Base-by-base conservation (phyloP, 2,888 invertebrate species). In the Dynastes tityus region DNA sequence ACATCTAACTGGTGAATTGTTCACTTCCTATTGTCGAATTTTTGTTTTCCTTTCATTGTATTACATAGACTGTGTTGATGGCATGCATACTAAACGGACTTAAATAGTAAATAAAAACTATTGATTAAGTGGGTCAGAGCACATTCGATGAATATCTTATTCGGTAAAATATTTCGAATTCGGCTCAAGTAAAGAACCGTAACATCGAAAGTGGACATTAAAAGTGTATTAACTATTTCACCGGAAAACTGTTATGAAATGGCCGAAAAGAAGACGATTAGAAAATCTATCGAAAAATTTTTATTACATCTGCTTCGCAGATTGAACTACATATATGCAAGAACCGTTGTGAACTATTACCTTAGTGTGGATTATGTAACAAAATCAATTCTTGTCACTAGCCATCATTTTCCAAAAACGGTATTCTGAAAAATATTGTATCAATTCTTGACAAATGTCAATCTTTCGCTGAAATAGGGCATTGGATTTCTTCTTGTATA, bases 201-300 rank as follows among this genome's bases (percentile, higher is more conserved):
- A 73, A 73, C 73, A 73, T 40, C 73, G 73, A 73, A 73, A 73
- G 73, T 73, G 73, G 32, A 58, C 73, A 58, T 53, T 40, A 27
- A 22, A 58, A 5, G 13, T 51, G 22, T 68, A 49, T 3, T 45
- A 8, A 27, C 45, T 49, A 37, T 65, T 32, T 61, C 27, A 32
- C 27, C 29, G 29, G 29, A 2, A 32, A 32, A 11, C 13, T 9
- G 11, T 63, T 63, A 63, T 27, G 63, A 63, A 27, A 63, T 63
- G 8, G 29, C 37, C 63, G 27, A 63, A 63, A 45, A 5, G 27
- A n/a, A 13, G 5, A 63, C 13, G 29, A 32, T 63, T 63, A 29
- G 32, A 9, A 63, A 55, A 55, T 55, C 11, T 22, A 55, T 3
- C 5, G 16, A 22, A 55, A 16, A 16, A 1, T 55, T 55, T 37